A percentile compares a stretch with the other conserved stretches of the same genome.
These are phyloP conservation scores for Encarsia formosa DNA, from an alignment of 2,888 invertebrate species.

Conservation along the genomic window DNA sequence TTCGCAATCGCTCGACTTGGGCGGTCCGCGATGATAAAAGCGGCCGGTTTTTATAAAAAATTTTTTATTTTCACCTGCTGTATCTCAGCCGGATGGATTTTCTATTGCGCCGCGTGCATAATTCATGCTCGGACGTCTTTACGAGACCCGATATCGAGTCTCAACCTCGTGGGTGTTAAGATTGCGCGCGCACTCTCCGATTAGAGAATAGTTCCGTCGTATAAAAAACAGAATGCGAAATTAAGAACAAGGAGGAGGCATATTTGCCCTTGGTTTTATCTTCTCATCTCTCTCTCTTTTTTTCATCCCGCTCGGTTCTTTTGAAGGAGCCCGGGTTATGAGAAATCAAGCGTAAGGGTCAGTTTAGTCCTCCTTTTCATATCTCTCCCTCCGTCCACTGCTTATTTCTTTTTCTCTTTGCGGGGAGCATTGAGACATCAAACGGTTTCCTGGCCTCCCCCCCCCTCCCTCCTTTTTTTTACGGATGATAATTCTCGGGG, in stretches of 20 bases:
- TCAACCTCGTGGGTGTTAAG: too few species aligned
- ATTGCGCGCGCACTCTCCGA: slow-evolving; percentile 10
- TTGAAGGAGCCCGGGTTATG: slow-evolving; percentile 18
- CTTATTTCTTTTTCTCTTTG: slow-evolving; percentile 10
- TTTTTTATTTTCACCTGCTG: too few species aligned
- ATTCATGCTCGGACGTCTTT: too few species aligned
- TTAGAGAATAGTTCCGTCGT: neutral
- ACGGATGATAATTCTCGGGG: too few species aligned
- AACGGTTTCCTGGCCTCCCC: slow-evolving; percentile 3
- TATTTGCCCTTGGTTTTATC: slow-evolving; percentile 39
- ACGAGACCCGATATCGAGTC: too few species aligned
- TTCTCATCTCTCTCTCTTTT: slow-evolving; percentile 35
- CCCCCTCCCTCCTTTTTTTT: neutral
- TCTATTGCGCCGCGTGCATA: too few species aligned
- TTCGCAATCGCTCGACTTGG: too few species aligned
- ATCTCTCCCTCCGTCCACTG: slow-evolving; percentile 6
- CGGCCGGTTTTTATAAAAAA: too few species aligned
- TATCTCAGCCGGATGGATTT: too few species aligned
- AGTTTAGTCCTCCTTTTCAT: too few species aligned
- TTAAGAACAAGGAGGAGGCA: slow-evolving; percentile 23
- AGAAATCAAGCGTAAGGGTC: slow-evolving; percentile 16
- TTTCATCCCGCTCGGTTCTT: slow-evolving; percentile 32
- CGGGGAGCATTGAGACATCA: slow-evolving; percentile 7
- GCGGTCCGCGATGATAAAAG: too few species aligned
- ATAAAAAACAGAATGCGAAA: slow-evolving; percentile 21